Evolutionary conservation across 2,888 invertebrate species (phyloP), one percentile per base, ranked within the genome.

Genomic region (Cordylochernes scorpioides): DNA sequence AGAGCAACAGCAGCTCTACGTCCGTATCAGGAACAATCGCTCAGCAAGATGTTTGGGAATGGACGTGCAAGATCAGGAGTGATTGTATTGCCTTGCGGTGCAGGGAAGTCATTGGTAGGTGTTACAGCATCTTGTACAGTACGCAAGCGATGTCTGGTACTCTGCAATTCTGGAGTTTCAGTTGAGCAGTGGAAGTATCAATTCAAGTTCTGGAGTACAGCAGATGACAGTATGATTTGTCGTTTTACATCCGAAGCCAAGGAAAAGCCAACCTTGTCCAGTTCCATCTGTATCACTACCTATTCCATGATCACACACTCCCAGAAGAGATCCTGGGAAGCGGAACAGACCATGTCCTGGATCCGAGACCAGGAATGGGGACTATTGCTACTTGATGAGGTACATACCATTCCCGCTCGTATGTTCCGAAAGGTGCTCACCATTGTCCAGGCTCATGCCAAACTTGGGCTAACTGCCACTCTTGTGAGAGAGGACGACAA

Each of bases 161-260:
- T 97, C 1, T 94, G 91, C 53, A 97, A 94, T 58, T 91, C 61
- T 12, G 94, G 86, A 40, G 97, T 99, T 1, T 91, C 94, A 1
- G 97, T 99, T 0, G 97, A 99, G 55, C 97, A 99, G 53, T 99
- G 97, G 97, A 80, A 91, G 49, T 80, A 91, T 46, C 94, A 94
- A 52, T 91, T 91, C 54, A 91, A 94, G 62, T 78, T 91, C 73
- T 97, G 94, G 97, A 88, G 88, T 17, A 94, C 88, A 37, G 84
- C 86, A 2, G 91, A 94, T 52, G 94, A 97, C 51, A 80, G 80
- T 47, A 82, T 88, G 68, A 88, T 97, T 36, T 88, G 94, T 58
- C 67, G 94, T 35, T 97, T 99, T 50, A 97, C 97, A 4, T 88
- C 88, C 0, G 94, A 94, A 52, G 84, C 91, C 8, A 97, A 94